Base-by-base conservation (phyloP, 2,888 invertebrate genomes). In the Adineta ricciae region DNA sequence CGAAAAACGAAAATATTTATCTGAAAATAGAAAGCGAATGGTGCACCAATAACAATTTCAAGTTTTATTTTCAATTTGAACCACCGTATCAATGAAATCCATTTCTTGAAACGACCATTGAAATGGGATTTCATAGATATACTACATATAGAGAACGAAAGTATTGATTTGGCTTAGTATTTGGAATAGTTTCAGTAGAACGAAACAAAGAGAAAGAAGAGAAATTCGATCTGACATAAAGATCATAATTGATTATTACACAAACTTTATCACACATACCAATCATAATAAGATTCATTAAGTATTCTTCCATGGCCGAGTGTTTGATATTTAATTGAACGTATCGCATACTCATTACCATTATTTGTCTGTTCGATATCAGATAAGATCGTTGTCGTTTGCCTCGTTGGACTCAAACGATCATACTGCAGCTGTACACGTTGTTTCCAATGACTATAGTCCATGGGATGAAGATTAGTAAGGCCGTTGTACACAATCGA, bases 321-420 rank as follows among this genome's bases (percentile, higher is more conserved):
- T 64, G 64, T 64, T 64, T 64, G 64, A 64, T 64, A 64, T 64
- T 64, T 64, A 64, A 64, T 64, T 64, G 64, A 64, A 64, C 64
- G 64, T 32, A 64, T 64, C 0, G 32, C 64, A 64, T 64, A 32
- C 32, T 64, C 64, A 64, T 64, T 64, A 19, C 64, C 64, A 24
- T 32, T 64, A 19, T 19, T 64, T 32, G 64, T 19, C 19, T 64
- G 64, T 64, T 64, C 64, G 32, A 64, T 64, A 64, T 64, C 64
- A 3, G 64, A 32, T 64, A 64, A 32, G 27, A 64, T 64, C 7
- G 32, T 27, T n/a, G 64, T 64, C 32, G 64, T 64, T 64, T 32
- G 32, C 32, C 64, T 32, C 19, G 64, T 64, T 64, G 64, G 64
- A 64, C 64, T 27, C 19, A 64, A 36, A 64, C 64, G 64, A 64